phyloP scores from a whole-genome alignment of 92 coral and sea anemone genomes.

The Meandrina meandrites region DNA sequence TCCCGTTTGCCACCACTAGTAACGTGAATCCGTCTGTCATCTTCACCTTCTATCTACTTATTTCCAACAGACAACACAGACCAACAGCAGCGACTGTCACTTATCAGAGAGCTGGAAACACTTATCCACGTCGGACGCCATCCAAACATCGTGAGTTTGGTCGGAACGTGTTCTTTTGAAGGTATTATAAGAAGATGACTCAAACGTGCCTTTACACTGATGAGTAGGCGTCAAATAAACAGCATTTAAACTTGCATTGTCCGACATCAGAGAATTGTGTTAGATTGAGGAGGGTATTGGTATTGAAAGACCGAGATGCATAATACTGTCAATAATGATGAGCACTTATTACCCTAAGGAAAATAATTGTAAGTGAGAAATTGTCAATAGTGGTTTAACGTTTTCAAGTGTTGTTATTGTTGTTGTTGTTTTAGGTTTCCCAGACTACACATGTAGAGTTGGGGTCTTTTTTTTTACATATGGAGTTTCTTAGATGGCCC shows the following conservation, averaged over 20 bases:
- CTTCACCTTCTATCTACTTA: not conserved
- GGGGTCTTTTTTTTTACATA: not conserved
- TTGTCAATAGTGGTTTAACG: no score
- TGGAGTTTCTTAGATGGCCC: not conserved
- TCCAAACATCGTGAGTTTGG: conserved; percentile 73
- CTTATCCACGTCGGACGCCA: conserved; percentile 85
- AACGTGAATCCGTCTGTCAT: no score
- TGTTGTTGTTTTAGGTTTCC: not conserved
- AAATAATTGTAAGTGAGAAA: no score
- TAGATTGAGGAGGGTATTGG: not conserved
- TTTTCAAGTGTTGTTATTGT: no score
- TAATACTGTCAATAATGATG: no score
- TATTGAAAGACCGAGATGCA: not conserved
- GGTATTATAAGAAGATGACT: conserved; percentile 42
- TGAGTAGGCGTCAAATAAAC: not conserved
- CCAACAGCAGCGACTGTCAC: conserved; percentile 53
- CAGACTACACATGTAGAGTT: not conserved
- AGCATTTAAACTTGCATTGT: not conserved
- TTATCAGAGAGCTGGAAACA: conserved; percentile 70
- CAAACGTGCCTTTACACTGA: not conserved
- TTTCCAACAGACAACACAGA: conserved; percentile 49
- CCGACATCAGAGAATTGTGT: no score
- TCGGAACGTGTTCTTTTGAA: conserved; percentile 86
- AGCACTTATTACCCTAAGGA: no score
- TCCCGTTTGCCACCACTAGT: no score